These are phyloP conservation scores for Clistopyga incitator DNA, from an alignment of 2,888 invertebrate species.

Conservation along the genomic window DNA sequence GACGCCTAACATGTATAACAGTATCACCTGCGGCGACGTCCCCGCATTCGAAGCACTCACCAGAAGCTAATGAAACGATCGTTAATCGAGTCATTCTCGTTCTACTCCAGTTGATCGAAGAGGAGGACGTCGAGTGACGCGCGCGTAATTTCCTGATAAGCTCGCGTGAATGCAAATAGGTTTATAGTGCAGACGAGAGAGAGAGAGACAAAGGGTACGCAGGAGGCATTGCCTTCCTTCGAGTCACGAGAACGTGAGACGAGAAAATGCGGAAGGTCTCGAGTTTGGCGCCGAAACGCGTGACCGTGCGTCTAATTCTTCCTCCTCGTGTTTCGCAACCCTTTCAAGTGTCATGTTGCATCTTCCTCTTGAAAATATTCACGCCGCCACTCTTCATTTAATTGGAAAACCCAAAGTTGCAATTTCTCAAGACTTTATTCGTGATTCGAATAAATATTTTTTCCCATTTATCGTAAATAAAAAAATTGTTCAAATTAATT, in stretches of 20 bases:
- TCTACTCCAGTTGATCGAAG: slow-evolving; percentile 35
- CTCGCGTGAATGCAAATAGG: slow-evolving; percentile 54
- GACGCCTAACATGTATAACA: slow-evolving; percentile 31
- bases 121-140: slow-evolving; percentile 28
- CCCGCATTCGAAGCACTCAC: slow-evolving; percentile 49
- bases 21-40: slow-evolving; percentile 27
- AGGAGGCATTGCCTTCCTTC: not conserved
- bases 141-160: slow-evolving; percentile 61
- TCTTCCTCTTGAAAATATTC: not conserved
- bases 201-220: slow-evolving; percentile 2
- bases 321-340: not conserved
- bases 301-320: slow-evolving; percentile 33
- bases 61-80: slow-evolving; percentile 55
- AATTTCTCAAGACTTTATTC: too few species aligned
- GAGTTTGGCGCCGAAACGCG: not conserved
- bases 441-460: too few species aligned
- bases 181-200: slow-evolving; percentile 2
- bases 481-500: too few species aligned
- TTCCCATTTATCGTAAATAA: too few species aligned
- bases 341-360: not conserved
- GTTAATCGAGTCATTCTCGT: slow-evolving; percentile 59
- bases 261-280: slow-evolving; percentile 39
- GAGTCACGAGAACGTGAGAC: not conserved
- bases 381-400: not conserved
- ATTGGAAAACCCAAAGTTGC: not conserved